These are phyloP conservation scores for Galerucella pusilla DNA, from an alignment of 2,888 invertebrate genomes.

Conservation along the genomic window DNA sequence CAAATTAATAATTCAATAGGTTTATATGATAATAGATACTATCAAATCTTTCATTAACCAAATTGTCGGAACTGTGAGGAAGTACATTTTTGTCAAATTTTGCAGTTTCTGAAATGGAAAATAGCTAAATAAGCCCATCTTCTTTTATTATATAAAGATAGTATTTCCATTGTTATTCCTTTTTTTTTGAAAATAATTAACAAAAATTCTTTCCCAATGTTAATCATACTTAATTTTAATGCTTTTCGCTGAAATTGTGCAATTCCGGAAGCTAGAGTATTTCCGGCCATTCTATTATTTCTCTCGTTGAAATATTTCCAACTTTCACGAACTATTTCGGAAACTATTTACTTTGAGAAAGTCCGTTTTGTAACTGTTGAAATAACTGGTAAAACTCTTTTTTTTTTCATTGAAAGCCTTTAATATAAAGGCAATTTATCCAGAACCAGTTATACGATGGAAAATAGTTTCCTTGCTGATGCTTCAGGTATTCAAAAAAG, in stretches of 20 bases:
- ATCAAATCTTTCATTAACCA: too few species aligned
- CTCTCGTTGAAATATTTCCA: constrained; percentile 24
- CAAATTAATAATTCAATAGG: not conserved
- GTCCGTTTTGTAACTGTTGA: constrained; percentile 34
- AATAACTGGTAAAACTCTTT: constrained; percentile 19
- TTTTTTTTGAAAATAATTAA: not conserved
- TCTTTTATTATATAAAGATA: too few species aligned
- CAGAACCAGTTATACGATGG: constrained; percentile 8
- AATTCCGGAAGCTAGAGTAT: constrained; percentile 41
- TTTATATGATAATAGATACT: too few species aligned
- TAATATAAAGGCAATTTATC: constrained; percentile 21
- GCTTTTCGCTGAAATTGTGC: constrained; percentile 11
- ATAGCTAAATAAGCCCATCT: too few species aligned
- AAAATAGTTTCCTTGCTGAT: constrained; percentile 13
- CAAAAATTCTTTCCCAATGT: not conserved
- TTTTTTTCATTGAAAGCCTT: not conserved
- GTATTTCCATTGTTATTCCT: not conserved
- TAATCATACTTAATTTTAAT: constrained; percentile 4
- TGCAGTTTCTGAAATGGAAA: too few species aligned
- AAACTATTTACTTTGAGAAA: constrained; percentile 28
- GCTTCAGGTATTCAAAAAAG: not conserved
- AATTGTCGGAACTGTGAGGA: too few species aligned
- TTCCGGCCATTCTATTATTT: constrained; percentile 45
- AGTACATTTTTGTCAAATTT: too few species aligned
- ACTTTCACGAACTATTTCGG: constrained; percentile 29